These are phyloP conservation scores for Synanthedon andrenaeformis DNA, from an alignment of 2,888 invertebrate species.

Conservation along the genomic window DNA sequence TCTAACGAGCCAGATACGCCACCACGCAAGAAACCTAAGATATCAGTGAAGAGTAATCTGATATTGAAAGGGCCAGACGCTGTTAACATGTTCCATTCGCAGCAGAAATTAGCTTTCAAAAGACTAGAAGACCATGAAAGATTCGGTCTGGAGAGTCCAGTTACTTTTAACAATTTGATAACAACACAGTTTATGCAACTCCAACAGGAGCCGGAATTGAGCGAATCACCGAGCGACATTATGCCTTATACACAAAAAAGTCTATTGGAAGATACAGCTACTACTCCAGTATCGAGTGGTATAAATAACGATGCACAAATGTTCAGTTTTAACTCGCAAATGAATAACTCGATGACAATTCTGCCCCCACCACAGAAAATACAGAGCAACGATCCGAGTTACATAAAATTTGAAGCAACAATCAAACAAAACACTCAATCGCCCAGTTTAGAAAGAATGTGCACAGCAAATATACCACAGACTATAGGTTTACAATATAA, in stretches of 20 bases:
- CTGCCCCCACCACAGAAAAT: conserved; percentile 50
- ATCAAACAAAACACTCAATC: conserved; percentile 63
- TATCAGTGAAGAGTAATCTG: conserved; percentile 64
- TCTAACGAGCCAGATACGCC: conserved; percentile 37
- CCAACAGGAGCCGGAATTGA: conserved; percentile 44
- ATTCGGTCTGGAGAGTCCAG: conserved; percentile 47
- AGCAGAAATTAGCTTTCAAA: conserved; percentile 62
- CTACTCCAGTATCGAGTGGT: conserved; percentile 40
- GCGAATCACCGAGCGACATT: conserved; percentile 46
- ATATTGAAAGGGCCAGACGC: conserved; percentile 64
- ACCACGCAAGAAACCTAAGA: conserved; percentile 61
- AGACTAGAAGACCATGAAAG: conserved; percentile 54
- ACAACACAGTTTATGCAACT: conserved; percentile 62
- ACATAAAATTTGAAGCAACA: conserved; percentile 57
- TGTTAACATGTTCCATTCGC: conserved; percentile 61
- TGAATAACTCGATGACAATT: conserved; percentile 47
- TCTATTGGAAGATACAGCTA: conserved; percentile 35
- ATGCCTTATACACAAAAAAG: conserved; percentile 46
- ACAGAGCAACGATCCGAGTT: conserved; percentile 51
- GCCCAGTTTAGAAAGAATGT: conserved; percentile 57
- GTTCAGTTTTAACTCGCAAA: conserved; percentile 53
- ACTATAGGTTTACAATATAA: conserved; percentile 50
- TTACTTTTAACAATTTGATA: conserved; percentile 59
- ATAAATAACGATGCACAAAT: conserved; percentile 41
- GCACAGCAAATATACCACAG: conserved; percentile 46